phyloP scores from a whole-genome alignment of 1,140 invertebrate genomes.

The Eumaeus atala region DNA sequence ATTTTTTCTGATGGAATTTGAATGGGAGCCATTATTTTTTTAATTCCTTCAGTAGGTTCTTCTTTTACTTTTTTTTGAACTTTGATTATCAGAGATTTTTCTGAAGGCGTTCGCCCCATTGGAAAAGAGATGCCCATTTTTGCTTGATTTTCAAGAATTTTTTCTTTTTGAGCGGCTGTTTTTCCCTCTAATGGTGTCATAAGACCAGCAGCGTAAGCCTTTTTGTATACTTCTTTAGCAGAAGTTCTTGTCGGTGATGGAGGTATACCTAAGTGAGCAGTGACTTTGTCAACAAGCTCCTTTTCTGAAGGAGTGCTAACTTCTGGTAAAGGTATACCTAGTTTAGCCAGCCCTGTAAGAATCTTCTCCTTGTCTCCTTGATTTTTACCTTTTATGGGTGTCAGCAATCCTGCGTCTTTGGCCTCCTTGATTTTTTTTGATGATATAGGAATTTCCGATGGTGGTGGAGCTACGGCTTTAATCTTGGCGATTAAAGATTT shows the following conservation, averaged over 20 bases:
- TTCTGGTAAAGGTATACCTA: conserved; percentile 28
- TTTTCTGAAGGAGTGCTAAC: conserved; percentile 30
- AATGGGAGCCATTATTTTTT: conserved; percentile 13
- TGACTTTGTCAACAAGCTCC: conserved; percentile 21
- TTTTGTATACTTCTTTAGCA: conserved; percentile 16
- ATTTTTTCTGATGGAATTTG: no score
- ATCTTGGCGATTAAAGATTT: conserved; percentile 22
- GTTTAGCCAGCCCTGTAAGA: conserved; percentile 22
- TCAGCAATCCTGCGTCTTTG: conserved; percentile 25
- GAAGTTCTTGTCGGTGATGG: conserved; percentile 20
- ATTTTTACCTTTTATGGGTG: conserved; percentile 29
- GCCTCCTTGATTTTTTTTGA: conserved; percentile 21
- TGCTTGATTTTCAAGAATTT: conserved; percentile 20
- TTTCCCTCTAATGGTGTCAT: conserved; percentile 29
- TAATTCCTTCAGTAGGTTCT: not conserved
- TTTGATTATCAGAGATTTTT: conserved; percentile 25
- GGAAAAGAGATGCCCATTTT: conserved; percentile 22
- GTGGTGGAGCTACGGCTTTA: conserved; percentile 18
- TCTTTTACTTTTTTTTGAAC: conserved; percentile 12
- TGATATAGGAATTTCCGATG: conserved; percentile 28
- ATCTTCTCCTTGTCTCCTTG: conserved; percentile 33
- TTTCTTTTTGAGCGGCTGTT: conserved; percentile 22
- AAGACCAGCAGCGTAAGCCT: conserved; percentile 17
- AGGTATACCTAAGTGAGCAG: conserved; percentile 28
- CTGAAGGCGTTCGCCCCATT: conserved; percentile 23